phyloP scores from a whole-genome alignment of 2,888 invertebrate species.

The Drosophila pseudotalamancana region DNA sequence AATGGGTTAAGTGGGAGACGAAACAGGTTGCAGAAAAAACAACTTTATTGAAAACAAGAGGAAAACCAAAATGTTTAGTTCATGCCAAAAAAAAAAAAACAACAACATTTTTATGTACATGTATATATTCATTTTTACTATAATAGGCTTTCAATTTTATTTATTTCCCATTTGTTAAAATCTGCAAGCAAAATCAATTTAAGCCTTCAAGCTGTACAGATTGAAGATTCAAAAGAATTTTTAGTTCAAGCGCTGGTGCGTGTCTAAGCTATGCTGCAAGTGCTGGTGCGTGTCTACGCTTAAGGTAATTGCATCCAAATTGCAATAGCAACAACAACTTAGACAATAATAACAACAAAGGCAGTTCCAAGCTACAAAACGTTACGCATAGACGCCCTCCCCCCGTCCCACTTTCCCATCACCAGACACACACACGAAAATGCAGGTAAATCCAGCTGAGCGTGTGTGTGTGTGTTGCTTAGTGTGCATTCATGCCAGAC shows the following conservation, averaged over 20 bases:
- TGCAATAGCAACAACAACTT: slow-evolving; percentile 7
- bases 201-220: background rate
- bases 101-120: too few species aligned
- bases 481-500: slow-evolving; percentile 2
- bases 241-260: slow-evolving; percentile 1
- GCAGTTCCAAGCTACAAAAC: background rate
- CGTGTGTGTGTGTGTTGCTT: background rate
- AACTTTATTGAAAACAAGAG: too few species aligned
- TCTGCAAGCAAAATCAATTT: background rate
- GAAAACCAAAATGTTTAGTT: too few species aligned
- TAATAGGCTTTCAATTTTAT: too few species aligned
- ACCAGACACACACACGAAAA: background rate
- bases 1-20: background rate
- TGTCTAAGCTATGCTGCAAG: slow-evolving; percentile 9
- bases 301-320: slow-evolving; percentile 5
- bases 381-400: too few species aligned
- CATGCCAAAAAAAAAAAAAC: too few species aligned
- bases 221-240: background rate
- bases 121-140: too few species aligned
- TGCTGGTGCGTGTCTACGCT: slow-evolving; percentile 6
- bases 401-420: too few species aligned
- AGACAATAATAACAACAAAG: background rate
- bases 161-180: background rate
- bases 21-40: too few species aligned
- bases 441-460: background rate